Percentiles rank a stretch among this genome's conserved stretches.
Conservation (phyloP, 2,888 invertebrate species). For the Drosophila kokeensis region DNA sequence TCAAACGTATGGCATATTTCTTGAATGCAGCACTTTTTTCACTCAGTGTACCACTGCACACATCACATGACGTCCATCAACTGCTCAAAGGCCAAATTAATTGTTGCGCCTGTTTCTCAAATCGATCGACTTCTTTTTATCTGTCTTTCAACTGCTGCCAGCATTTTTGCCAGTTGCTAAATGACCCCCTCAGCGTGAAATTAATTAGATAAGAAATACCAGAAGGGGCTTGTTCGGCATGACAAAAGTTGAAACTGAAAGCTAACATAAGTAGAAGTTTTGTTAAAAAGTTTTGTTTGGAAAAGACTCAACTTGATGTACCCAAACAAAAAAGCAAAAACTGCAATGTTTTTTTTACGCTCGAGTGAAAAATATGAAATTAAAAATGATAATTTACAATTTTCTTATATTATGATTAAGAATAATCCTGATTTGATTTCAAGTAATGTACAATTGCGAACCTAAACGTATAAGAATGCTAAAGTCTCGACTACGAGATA, state of each 20-base stretch:
- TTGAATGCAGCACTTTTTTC: not conserved
- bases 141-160: constrained; percentile 5
- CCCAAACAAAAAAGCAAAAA: not conserved
- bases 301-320: not conserved
- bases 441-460: not conserved
- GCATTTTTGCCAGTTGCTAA: constrained; percentile 13
- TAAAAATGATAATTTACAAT: not conserved
- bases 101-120: constrained; percentile 38
- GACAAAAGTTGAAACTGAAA: not conserved
- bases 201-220: not conserved
- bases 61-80: constrained; percentile 30
- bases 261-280: not conserved
- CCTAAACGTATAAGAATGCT: not conserved
- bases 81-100: constrained; percentile 48
- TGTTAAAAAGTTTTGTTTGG: not conserved
- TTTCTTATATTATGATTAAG: not conserved
- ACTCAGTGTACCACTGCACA: not conserved
- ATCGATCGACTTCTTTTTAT: constrained; percentile 11
- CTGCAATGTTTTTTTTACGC: not conserved
- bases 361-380: not conserved
- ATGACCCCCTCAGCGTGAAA: not conserved
- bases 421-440: not conserved
- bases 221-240: not conserved
- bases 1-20: not conserved
- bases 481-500: not conserved